Base-by-base conservation (phyloP, 2,113 vertebrate species). In the Trichomycterus rosablanca region DNA sequence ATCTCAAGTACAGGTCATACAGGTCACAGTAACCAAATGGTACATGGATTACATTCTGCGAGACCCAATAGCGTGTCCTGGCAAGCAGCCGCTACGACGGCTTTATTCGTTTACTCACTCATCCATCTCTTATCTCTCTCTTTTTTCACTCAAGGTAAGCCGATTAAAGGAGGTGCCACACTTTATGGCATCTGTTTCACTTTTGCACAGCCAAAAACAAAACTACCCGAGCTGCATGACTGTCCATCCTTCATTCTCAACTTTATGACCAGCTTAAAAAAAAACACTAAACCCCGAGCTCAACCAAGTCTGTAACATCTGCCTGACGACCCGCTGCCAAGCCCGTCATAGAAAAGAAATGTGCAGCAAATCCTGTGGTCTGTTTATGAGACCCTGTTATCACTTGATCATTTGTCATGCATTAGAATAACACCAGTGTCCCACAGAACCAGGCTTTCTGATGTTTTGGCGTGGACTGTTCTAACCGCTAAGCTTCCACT, bases 121-220 rank as follows among this genome's bases (percentile, higher is more conserved):
- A 56, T 44, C 63, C 69, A 56, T 61, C 58, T 56, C 49, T 37
- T 40, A 65, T 49, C 62, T 53, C 49, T 24, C 32, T 40, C 48
- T 23, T 59, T 59, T 59, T 61, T 64, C 49, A 46, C 30, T 19
- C 64, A 63, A 54, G 20, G 61, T 73, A 73, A 73, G 71, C 71
- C 61, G 71, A 73, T 73, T 73, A 73, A 50, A 42, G 63, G 57
- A 57, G 59, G 58, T 53, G 63, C 53, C 63, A 63, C 53, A 48
- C 60, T 68, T 23, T 49, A 44, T 45, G 44, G 52, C 71, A 66
- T 69, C 71, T 73, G 71, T 57, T 61, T 66, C 46, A 7, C 50
- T 60, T 68, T 61, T 45, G 26, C 57, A 9, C 3, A 26, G 71
- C 71, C 71, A 73, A 66, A 49, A 66, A 39, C 35, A 39, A 3